Conservation (phyloP, 1,140 invertebrate genomes). For the Ostrea denselamellosa region DNA sequence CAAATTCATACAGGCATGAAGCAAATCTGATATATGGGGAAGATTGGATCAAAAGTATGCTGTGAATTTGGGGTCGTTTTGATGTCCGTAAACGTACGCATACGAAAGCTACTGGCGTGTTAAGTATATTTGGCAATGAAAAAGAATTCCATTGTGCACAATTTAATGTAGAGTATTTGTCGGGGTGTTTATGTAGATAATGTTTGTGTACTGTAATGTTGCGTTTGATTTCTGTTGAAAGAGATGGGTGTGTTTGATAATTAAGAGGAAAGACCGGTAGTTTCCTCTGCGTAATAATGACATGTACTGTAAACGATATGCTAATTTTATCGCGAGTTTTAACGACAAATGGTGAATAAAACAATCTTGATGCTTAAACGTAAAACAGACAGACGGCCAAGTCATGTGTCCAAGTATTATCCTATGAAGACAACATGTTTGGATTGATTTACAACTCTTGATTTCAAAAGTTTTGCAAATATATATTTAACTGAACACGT, state of each 20-base stretch:
- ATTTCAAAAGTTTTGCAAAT: too few relatives aligned
- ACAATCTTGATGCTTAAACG: too few relatives aligned
- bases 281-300: too few relatives aligned
- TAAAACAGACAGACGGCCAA: too few relatives aligned
- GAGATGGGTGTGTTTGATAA: constrained; percentile 12
- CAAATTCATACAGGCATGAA: constrained; percentile 20
- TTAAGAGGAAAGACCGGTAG: too few relatives aligned
- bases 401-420: too few relatives aligned
- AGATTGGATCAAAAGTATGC: not conserved
- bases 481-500: too few relatives aligned
- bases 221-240: constrained; percentile 7
- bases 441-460: too few relatives aligned
- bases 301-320: too few relatives aligned
- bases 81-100: not conserved
- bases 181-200: not conserved
- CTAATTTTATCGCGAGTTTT: too few relatives aligned
- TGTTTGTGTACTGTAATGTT: not conserved
- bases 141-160: not conserved
- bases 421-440: too few relatives aligned
- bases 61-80: not conserved
- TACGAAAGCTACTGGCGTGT: not conserved
- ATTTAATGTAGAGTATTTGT: not conserved
- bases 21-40: constrained; percentile 6
- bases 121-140: not conserved
- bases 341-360: too few relatives aligned